These are phyloP conservation scores for Strongylocentrotus purpuratus DNA, from an alignment of 35 echinoderm and acorn worm genomes.

Conservation along the genomic window DNA sequence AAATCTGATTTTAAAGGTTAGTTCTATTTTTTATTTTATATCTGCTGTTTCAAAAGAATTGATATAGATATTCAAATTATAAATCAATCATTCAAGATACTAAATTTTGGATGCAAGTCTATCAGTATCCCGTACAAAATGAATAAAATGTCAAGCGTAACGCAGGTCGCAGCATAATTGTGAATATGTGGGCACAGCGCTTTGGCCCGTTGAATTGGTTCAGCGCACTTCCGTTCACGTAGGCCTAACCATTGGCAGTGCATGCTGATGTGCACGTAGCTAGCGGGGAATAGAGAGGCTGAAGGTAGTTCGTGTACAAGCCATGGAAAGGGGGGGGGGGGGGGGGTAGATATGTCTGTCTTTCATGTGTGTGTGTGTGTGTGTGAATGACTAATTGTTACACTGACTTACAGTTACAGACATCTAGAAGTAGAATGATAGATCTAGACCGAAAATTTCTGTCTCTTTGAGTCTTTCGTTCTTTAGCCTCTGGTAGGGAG, in stretches of 20 bases:
- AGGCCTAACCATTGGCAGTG: no score
- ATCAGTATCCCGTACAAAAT: not conserved
- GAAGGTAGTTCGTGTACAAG: no score
- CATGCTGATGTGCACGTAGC: no score
- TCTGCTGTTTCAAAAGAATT: not conserved
- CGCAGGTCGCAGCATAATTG: not conserved
- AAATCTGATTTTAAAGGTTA: not conserved
- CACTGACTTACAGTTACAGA: no score
- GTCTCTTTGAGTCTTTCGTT: no score
- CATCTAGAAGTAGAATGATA: no score
- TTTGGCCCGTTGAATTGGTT: not conserved
- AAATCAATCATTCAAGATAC: no score
- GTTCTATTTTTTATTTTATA: not conserved
- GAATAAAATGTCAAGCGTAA: not conserved
- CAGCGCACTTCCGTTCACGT: not conserved
- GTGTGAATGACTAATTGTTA: no score
- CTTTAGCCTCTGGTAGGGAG: no score
- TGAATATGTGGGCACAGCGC: not conserved
- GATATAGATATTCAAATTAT: not conserved
- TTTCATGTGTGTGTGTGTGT: not conserved
- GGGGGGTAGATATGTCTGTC: not conserved
- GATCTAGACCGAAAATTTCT: no score
- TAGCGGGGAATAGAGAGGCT: no score
- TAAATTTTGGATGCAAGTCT: not conserved
- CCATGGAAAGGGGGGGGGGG: no score